Conservation (phyloP, 2,888 invertebrate genomes). For the Nemoura dubitans region DNA sequence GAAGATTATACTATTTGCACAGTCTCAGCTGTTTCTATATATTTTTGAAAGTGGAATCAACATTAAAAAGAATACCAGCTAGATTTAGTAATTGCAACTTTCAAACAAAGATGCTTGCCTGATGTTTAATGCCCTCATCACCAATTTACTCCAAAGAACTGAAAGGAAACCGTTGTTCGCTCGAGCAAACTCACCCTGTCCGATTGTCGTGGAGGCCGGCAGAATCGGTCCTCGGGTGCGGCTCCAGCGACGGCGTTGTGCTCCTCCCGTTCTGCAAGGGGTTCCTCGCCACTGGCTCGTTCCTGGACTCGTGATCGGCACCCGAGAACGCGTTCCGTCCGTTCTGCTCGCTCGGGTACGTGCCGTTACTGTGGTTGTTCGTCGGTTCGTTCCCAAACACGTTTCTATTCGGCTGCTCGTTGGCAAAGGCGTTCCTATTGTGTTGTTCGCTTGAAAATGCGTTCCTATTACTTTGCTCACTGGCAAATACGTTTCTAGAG, state of each 20-base stretch:
- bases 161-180: no score
- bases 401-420: not conserved
- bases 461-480: not conserved
- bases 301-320: not conserved
- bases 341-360: not conserved
- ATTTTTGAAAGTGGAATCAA: no score
- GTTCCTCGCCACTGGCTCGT: not conserved
- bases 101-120: no score
- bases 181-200: not conserved
- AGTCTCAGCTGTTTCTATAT: no score
- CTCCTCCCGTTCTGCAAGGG: not conserved
- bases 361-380: no score
- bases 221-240: not conserved
- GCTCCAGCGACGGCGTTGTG: not conserved
- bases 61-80: no score
- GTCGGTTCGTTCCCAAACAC: not conserved
- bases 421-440: not conserved
- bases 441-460: not conserved
- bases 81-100: no score
- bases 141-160: no score
- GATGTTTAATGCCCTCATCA: no score
- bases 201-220: not conserved
- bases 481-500: not conserved
- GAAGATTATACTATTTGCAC: constrained; percentile 45
- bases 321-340: not conserved